Conservation (phyloP, 2,113 vertebrate species). For the Tamias sibiricus region DNA sequence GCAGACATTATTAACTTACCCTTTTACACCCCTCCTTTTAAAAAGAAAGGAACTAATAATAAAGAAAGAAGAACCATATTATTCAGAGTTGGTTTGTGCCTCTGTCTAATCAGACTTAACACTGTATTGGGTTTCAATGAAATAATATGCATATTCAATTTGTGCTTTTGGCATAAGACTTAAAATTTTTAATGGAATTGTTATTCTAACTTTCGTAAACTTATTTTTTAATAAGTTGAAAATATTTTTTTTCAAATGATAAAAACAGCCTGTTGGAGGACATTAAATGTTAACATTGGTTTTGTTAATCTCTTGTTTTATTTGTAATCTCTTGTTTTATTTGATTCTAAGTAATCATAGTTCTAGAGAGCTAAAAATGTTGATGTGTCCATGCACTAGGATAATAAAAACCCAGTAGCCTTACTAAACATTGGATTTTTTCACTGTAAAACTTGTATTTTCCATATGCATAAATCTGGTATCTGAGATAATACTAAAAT, state of each 20-base stretch:
- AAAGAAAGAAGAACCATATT: background rate
- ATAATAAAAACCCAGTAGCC: background rate
- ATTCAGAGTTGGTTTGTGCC: background rate
- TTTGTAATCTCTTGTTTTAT: background rate
- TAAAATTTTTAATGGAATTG: background rate
- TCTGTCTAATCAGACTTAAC: background rate
- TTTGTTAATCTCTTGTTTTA: background rate
- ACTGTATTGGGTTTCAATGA: background rate
- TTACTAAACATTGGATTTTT: background rate
- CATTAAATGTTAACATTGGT: background rate
- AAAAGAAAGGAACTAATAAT: background rate
- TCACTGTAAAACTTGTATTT: background rate
- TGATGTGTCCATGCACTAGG: background rate
- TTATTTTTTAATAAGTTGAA: background rate
- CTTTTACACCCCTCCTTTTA: background rate
- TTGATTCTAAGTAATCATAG: background rate
- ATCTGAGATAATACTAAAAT: background rate
- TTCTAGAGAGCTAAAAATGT: background rate
- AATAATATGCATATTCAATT: background rate
- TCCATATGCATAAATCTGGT: background rate
- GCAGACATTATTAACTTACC: background rate
- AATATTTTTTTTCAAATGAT: background rate
- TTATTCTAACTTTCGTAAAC: background rate
- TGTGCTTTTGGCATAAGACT: background rate
- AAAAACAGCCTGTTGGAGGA: background rate